Evolutionary conservation across 2,888 invertebrate genomes (phyloP).

Genomic region (Sphaeridia pumilis): DNA sequence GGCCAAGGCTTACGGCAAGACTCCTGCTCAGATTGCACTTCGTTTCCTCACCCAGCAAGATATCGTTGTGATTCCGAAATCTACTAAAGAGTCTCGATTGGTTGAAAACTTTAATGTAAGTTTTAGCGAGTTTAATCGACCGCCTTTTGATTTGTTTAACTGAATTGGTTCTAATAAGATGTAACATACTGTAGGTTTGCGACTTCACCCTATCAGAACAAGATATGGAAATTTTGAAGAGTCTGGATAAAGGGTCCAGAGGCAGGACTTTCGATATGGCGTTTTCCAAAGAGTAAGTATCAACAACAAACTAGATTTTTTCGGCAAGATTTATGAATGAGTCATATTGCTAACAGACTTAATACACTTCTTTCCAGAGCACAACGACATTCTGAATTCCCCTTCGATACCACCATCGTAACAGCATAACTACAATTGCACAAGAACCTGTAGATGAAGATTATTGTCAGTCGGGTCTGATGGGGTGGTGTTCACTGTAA

Average conservation of each 20-base stretch:
- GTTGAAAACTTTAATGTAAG: conserved; percentile 57
- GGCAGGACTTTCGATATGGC: conserved; percentile 16
- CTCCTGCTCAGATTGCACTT: conserved; percentile 62
- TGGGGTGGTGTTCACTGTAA: too few species aligned
- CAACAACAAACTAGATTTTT: background rate
- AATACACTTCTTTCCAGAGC: background rate
- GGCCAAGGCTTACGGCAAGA: conserved; percentile 48
- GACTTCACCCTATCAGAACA: conserved; percentile 16
- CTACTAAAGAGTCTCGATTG: conserved; percentile 58
- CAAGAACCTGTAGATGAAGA: too few species aligned
- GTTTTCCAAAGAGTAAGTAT: conserved; percentile 1
- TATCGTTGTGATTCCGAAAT: conserved; percentile 69
- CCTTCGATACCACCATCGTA: conserved; percentile 6
- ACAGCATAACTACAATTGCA: too few species aligned
- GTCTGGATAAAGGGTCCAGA: conserved; percentile 12
- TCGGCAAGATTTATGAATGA: background rate
- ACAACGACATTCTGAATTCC: conserved; percentile 8
- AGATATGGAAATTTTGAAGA: conserved; percentile 15
- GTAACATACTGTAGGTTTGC: background rate
- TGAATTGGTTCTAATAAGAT: background rate
- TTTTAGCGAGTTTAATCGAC: background rate
- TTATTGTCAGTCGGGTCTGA: too few species aligned
- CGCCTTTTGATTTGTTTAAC: background rate
- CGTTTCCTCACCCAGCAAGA: conserved; percentile 61
- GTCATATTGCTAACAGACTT: background rate